Evolutionary conservation across 2,113 vertebrate genomes (phyloP), one percentile per base, ranked within the genome.

Genomic region (Bothrops jararaca): DNA sequence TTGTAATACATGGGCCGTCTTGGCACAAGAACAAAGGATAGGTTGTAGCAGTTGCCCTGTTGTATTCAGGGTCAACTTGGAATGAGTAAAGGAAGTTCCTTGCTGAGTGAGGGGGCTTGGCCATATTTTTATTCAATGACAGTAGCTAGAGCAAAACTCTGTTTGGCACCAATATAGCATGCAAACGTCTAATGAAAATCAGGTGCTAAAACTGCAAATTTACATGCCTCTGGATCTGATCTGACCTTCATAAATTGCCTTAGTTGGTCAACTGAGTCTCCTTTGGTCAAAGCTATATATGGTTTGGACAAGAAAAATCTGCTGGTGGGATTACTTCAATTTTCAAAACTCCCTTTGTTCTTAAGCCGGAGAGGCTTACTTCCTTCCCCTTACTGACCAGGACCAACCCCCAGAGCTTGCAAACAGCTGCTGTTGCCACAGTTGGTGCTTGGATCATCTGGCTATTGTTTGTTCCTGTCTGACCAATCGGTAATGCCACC

Each of bases 331-430:
- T 96, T 96, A 94, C 89, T 96, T 96, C 1, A n/a, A 92, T 95
- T 95, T 92, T 85, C n/a, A 91, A 56, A 54, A 94, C 93, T 94
- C 86, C 89, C 93, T 96, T 95, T 97, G 95, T 96, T 94, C 92
- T 90, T 60, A 80, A 11, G 95, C 94, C 86, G 94, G 80, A 85
- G 29, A 95, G 93, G 96, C 95, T 96, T 96, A 93, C 92, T 69
- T 80, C 90, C 95, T 93, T 80, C 95, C 86, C 89, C 92, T 85
- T 93, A 93, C 93, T 89, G 85, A 92, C 89, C 91, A 94, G 91
- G 94, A 95, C 91, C 91, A 93, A 93, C 85, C 95, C 95, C 92
- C 52, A 90, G 94, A 93, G 93, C 54, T 5, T 92, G 89, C 42
- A 92, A n/a, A 34, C 91, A 95, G 93, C 93, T 94, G 95, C 89